Evolutionary conservation across 2,888 invertebrate species (phyloP).

Genomic region (Vanessa cardui): DNA sequence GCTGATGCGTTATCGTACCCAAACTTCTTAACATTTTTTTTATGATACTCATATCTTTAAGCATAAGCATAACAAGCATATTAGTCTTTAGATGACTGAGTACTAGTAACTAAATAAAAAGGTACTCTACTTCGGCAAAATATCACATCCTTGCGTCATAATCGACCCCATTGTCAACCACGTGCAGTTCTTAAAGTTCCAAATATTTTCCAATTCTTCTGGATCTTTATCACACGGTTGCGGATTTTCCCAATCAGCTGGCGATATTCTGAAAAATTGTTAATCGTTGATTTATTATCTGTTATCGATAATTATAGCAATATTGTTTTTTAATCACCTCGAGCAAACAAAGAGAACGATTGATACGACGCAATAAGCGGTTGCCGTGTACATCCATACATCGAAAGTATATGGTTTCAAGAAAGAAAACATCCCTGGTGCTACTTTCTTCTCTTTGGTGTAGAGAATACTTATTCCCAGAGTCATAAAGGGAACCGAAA

Average conservation of each 20-base stretch:
- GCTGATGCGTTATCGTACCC: too few relatives aligned
- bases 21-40: too few relatives aligned
- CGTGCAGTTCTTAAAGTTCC: slow-evolving; percentile 92
- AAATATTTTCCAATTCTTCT: slow-evolving; percentile 94
- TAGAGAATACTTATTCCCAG: slow-evolving; percentile 94
- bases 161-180: slow-evolving; percentile 97
- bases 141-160: slow-evolving; percentile 96
- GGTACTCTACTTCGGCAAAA: slow-evolving; percentile 90
- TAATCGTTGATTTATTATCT: not conserved
- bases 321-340: slow-evolving; percentile 72
- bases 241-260: slow-evolving; percentile 97
- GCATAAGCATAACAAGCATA: not conserved
- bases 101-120: not conserved
- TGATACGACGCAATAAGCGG: slow-evolving; percentile 92
- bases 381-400: slow-evolving; percentile 94
- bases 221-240: slow-evolving; percentile 94
- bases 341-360: slow-evolving; percentile 91
- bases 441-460: slow-evolving; percentile 88
- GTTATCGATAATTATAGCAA: not conserved
- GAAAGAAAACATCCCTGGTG: slow-evolving; percentile 93
- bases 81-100: not conserved
- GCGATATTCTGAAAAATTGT: slow-evolving; percentile 86
- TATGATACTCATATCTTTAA: not conserved
- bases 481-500: slow-evolving; percentile 98
- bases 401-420: slow-evolving; percentile 91